phyloP scores from a whole-genome alignment of 2,113 vertebrate species.

The Riparia riparia region DNA sequence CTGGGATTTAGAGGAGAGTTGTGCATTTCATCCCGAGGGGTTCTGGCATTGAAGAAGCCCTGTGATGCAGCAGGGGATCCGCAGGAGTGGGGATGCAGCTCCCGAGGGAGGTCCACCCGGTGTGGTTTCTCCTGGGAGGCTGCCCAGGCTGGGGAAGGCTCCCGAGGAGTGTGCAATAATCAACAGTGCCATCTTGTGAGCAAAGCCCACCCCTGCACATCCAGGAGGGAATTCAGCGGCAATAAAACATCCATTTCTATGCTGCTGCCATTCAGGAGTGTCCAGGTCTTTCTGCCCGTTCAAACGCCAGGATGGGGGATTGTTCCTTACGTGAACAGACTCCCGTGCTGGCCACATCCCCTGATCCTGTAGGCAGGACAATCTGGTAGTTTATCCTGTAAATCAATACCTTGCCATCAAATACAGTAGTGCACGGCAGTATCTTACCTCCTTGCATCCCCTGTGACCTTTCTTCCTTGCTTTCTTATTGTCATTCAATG shows the following conservation, averaged over 20 bases:
- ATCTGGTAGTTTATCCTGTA: neutral
- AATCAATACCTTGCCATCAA: neutral
- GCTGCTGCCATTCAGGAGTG: neutral
- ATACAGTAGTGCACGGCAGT: neutral
- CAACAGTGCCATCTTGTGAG: constrained; percentile 70
- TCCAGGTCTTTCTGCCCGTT: neutral
- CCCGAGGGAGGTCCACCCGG: neutral
- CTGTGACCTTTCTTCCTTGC: neutral
- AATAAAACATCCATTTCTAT: fast-evolving
- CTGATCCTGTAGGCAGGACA: neutral
- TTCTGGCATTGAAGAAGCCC: neutral
- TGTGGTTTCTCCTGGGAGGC: neutral
- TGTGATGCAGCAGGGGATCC: neutral
- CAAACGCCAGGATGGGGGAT: neutral
- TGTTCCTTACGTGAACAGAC: fast-evolving
- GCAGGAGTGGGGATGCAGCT: neutral
- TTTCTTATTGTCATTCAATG: constrained; percentile 7
- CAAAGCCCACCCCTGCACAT: neutral
- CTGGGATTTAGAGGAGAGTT: neutral
- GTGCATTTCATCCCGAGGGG: neutral
- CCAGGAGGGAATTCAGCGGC: fast-evolving
- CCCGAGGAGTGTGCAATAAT: neutral
- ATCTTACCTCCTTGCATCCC: neutral
- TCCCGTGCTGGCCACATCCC: neutral
- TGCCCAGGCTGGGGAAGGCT: neutral